A percentile compares a stretch with the other conserved stretches of the same genome.
Evolutionary conservation across 1,140 invertebrate genomes (phyloP).

Genomic region (Drosophila murphyi): DNA sequence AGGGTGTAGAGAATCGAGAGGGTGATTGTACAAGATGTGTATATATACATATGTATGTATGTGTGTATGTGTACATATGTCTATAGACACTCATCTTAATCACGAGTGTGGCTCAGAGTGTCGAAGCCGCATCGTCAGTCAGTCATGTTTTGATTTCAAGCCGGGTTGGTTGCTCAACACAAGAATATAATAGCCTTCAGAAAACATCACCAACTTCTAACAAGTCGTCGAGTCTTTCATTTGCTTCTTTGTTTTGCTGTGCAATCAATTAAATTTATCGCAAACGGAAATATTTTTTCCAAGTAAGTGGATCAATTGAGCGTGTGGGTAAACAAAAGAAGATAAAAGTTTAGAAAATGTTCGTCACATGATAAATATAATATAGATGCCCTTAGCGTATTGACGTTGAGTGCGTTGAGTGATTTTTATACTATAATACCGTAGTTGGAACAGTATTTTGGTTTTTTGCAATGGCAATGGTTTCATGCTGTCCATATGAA

Average conservation of each 20-base stretch:
- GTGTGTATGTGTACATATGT: too few species aligned
- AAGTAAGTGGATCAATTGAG: slow-evolving; percentile 47
- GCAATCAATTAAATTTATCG: slow-evolving; percentile 38
- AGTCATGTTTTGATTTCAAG: slow-evolving; percentile 37
- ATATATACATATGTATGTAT: background rate
- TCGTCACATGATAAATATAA: slow-evolving; percentile 1
- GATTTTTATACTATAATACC: too few species aligned
- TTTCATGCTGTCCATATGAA: too few species aligned
- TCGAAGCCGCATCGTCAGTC: slow-evolving; percentile 12
- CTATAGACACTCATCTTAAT: slow-evolving; percentile 7
- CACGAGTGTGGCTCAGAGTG: slow-evolving; percentile 2
- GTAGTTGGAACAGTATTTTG: too few species aligned
- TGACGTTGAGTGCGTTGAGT: background rate
- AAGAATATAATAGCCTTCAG: slow-evolving; percentile 15
- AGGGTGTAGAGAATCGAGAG: slow-evolving; percentile 8
- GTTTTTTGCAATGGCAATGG: too few species aligned
- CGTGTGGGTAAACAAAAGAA: slow-evolving; percentile 8
- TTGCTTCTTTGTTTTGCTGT: slow-evolving; percentile 10
- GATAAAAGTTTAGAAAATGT: slow-evolving; percentile 5
- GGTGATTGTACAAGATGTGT: slow-evolving; percentile 10
- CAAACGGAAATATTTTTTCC: slow-evolving; percentile 20
- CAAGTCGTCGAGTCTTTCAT: slow-evolving; percentile 22
- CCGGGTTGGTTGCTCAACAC: slow-evolving; percentile 18
- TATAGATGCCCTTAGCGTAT: slow-evolving; percentile 1
- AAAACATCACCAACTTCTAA: slow-evolving; percentile 24